phyloP scores from a whole-genome alignment of 2,888 invertebrate species.

The Aporophyla nigra region DNA sequence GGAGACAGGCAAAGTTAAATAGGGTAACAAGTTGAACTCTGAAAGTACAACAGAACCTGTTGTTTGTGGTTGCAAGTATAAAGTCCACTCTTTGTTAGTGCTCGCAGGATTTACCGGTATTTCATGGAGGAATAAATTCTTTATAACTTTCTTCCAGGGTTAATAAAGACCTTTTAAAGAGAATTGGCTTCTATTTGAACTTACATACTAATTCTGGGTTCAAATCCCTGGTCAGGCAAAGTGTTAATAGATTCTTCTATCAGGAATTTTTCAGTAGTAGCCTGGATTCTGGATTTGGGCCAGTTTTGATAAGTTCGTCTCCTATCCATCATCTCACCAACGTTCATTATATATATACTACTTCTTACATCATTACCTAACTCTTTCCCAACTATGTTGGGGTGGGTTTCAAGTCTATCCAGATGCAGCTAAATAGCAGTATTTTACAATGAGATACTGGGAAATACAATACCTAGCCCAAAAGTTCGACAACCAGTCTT shows the following conservation, averaged over 20 bases:
- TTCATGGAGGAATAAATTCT: constrained; percentile 20
- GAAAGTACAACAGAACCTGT: constrained; percentile 34
- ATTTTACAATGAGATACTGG: too few species aligned
- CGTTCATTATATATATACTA: too few species aligned
- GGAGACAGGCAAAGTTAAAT: constrained; percentile 26
- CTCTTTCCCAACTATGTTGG: too few species aligned
- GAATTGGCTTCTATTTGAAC: background rate
- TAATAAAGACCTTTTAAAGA: background rate
- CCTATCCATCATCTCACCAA: background rate
- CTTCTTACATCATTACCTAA: too few species aligned
- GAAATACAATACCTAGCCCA: too few species aligned
- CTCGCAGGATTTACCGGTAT: constrained; percentile 17
- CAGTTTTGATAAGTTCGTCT: background rate
- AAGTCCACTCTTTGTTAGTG: constrained; percentile 39
- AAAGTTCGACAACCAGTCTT: too few species aligned
- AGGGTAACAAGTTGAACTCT: constrained; percentile 30
- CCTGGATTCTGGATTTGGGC: background rate
- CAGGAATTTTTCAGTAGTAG: too few species aligned
- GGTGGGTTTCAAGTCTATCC: too few species aligned
- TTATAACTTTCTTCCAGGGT: background rate
- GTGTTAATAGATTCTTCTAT: background rate
- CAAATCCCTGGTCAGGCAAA: too few species aligned
- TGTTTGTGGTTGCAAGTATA: constrained; percentile 38
- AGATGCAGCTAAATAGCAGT: too few species aligned
- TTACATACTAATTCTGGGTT: background rate